phyloP scores from a whole-genome alignment of 2,888 invertebrate genomes.

The Acholoe squamosa region DNA sequence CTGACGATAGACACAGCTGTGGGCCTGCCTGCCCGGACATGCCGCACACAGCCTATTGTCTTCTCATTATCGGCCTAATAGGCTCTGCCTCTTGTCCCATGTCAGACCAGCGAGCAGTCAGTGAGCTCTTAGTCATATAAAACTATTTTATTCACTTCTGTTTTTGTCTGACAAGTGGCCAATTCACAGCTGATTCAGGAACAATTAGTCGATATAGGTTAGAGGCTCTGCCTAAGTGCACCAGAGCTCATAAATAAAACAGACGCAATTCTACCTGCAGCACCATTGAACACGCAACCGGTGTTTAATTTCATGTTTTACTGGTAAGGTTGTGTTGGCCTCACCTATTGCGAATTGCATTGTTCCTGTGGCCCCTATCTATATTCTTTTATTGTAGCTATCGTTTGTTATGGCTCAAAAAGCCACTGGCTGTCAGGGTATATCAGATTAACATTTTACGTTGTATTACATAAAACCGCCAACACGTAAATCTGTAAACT shows the following conservation, averaged over 20 bases:
- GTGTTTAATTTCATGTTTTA: conserved; percentile 19
- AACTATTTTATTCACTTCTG: background rate
- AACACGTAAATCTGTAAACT: no score
- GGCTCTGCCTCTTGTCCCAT: conserved; percentile 14
- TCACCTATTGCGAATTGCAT: no score
- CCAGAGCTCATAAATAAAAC: conserved; percentile 24
- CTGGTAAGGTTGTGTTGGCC: background rate
- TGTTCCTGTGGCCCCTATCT: no score
- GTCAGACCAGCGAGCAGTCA: background rate
- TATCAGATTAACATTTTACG: no score
- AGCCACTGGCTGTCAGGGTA: no score
- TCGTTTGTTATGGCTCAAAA: no score
- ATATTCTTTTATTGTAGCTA: no score
- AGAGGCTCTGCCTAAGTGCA: background rate
- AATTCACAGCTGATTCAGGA: background rate
- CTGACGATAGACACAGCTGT: conserved; percentile 38
- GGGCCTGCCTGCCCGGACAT: background rate
- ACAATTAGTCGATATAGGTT: conserved; percentile 33
- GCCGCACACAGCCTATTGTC: conserved; percentile 22
- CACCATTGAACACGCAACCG: background rate
- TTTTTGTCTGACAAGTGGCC: background rate
- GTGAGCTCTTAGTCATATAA: background rate
- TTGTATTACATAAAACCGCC: no score
- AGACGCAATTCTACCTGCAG: background rate
- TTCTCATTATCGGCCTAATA: conserved; percentile 39